These are phyloP conservation scores for Ischnus inquisitorius DNA, from an alignment of 2,888 invertebrate species.

Conservation along the genomic window DNA sequence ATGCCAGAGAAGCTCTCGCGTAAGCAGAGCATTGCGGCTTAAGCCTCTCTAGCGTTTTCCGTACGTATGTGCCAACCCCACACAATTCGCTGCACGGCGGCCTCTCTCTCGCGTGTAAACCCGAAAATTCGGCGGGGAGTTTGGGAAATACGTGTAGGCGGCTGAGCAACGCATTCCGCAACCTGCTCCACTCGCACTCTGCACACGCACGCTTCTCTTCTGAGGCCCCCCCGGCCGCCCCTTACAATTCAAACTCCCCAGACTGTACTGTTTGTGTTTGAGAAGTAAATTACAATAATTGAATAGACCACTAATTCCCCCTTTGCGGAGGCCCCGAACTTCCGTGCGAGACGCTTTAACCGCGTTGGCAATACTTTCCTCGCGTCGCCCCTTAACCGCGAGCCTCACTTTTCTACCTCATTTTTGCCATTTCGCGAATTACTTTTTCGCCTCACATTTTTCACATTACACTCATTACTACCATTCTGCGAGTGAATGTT, in stretches of 20 bases:
- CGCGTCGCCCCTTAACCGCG: too few relatives aligned
- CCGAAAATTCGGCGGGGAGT: slow-evolving; percentile 48
- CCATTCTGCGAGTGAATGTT: not conserved
- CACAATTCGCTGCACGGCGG: not conserved
- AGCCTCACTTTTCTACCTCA: too few relatives aligned
- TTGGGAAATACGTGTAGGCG: slow-evolving; percentile 34
- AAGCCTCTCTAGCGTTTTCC: slow-evolving; percentile 7
- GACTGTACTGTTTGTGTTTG: slow-evolving; percentile 81
- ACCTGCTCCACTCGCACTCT: slow-evolving; percentile 21
- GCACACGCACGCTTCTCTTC: not conserved
- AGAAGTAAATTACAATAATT: slow-evolving; percentile 85
- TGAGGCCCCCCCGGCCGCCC: not conserved
- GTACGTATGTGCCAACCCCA: not conserved
- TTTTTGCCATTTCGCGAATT: too few relatives aligned
- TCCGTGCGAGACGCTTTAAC: not conserved
- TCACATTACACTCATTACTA: not conserved
- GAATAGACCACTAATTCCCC: slow-evolving; percentile 84
- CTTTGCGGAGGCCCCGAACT: slow-evolving; percentile 67
- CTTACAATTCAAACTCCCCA: slow-evolving; percentile 61
- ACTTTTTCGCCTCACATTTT: not conserved
- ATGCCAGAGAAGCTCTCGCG: slow-evolving; percentile 3
- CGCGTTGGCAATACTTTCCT: not conserved
- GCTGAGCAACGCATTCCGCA: slow-evolving; percentile 20
- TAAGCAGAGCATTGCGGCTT: slow-evolving; percentile 30
- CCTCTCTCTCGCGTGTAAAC: slow-evolving; percentile 31